These are phyloP conservation scores for Himalopsyche japonica DNA, from an alignment of 2,888 invertebrate genomes.

Conservation along the genomic window DNA sequence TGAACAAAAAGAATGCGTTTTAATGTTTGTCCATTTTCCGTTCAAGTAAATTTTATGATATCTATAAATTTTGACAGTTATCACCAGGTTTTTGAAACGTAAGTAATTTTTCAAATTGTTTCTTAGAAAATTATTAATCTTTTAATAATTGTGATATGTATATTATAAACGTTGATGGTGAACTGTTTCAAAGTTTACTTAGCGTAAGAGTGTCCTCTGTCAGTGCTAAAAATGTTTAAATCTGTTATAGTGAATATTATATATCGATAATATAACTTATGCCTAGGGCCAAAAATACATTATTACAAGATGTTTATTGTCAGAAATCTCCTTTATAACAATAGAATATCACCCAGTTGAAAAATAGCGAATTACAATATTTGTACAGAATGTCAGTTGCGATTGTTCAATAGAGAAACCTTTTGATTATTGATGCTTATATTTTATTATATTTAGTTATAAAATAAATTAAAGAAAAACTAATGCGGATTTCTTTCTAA, in stretches of 20 bases:
- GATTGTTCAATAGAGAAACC: background rate
- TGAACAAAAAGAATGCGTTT: too few relatives aligned
- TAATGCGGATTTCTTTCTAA: too few relatives aligned
- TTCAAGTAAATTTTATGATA: too few relatives aligned
- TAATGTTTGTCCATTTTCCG: too few relatives aligned
- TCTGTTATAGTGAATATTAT: background rate
- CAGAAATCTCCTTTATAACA: background rate
- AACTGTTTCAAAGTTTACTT: background rate
- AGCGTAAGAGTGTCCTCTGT: background rate
- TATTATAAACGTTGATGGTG: background rate
- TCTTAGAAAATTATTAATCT: background rate
- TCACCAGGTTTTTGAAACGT: too few relatives aligned
- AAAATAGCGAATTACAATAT: background rate
- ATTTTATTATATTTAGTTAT: background rate
- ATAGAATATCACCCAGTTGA: background rate
- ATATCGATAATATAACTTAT: background rate
- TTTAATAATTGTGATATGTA: background rate
- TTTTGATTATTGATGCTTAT: background rate
- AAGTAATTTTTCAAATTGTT: background rate
- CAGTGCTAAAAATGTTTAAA: background rate
- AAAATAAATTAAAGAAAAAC: background rate
- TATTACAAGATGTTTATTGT: background rate
- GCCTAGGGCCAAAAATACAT: background rate
- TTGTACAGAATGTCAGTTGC: background rate
- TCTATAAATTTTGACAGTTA: too few relatives aligned